phyloP scores from a whole-genome alignment of 1,140 invertebrate species.

The Atta texana region DNA sequence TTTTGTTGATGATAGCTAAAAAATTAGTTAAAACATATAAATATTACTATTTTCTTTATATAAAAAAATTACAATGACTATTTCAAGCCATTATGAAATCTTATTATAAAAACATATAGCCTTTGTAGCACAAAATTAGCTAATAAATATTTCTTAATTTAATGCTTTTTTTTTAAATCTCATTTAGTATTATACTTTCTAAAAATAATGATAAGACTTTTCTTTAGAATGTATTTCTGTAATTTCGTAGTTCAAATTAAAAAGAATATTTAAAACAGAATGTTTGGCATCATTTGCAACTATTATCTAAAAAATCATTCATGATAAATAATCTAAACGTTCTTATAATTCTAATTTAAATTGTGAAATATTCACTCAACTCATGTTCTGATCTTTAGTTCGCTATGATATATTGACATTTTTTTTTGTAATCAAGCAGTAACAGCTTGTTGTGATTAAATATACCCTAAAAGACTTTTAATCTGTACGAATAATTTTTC shows the following conservation, averaged over 20 bases:
- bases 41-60: not conserved
- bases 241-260: not conserved
- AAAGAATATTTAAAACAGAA: not conserved
- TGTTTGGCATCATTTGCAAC: not conserved
- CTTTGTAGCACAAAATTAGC: not conserved
- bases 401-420: not conserved
- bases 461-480: not conserved
- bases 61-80: not conserved
- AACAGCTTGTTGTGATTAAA: slow-evolving; percentile 4
- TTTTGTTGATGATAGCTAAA: too few species aligned
- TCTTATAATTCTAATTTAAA: not conserved
- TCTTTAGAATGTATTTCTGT: not conserved
- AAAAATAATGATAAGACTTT: not conserved
- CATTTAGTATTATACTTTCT: not conserved
- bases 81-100: not conserved
- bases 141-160: not conserved
- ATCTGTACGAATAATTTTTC: not conserved
- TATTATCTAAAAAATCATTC: not conserved
- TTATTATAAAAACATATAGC: not conserved
- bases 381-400: not conserved
- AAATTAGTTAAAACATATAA: not conserved
- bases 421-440: not conserved
- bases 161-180: not conserved
- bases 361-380: not conserved
- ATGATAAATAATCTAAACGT: not conserved